A percentile compares a stretch with the other conserved stretches of the same genome.
Evolutionary conservation across 2,797 vertebrate genomes (phyloP).

Genomic region (Hydrophis major): DNA sequence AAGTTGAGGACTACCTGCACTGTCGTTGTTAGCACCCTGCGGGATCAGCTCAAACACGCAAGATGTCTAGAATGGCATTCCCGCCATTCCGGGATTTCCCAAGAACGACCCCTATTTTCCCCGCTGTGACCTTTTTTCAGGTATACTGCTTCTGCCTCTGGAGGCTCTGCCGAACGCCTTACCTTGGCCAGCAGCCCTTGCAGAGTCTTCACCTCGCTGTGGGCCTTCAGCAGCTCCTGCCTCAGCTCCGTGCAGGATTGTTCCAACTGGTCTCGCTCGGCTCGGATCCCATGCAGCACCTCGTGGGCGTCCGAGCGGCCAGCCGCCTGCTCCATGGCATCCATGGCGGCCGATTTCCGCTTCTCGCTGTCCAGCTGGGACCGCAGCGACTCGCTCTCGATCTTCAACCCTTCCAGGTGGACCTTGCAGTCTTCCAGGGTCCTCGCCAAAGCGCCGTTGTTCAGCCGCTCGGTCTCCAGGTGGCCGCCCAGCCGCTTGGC

Average conservation of each 20-base stretch:
- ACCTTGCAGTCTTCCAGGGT: conserved; percentile 77
- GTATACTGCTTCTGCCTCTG: not conserved
- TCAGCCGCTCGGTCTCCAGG: conserved; percentile 78
- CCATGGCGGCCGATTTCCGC: conserved; percentile 81
- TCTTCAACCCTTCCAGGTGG: conserved; percentile 75
- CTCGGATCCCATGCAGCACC: conserved; percentile 79
- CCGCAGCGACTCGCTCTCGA: conserved; percentile 84
- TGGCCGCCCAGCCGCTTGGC: conserved; percentile 74
- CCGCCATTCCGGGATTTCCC: not conserved
- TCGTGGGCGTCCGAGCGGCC: conserved; percentile 80
- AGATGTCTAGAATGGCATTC: accelerated
- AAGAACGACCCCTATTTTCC: not conserved
- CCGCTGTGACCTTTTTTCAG: too few relatives aligned
- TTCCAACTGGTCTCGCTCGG: conserved; percentile 86
- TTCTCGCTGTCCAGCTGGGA: conserved; percentile 85
- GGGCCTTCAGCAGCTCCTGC: conserved; percentile 83
- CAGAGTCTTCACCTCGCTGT: conserved; percentile 77
- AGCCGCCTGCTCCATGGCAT: conserved; percentile 64
- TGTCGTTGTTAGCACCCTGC: accelerated
- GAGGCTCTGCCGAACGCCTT: conserved; percentile 28
- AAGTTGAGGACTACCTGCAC: too few relatives aligned
- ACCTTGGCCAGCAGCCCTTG: conserved; percentile 82
- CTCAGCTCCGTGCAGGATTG: conserved; percentile 79
- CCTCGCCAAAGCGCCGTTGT: conserved; percentile 57
- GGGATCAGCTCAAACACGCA: not conserved